A percentile compares a stretch with the other conserved stretches of the same genome.
phyloP scores from a whole-genome alignment of 2,888 invertebrate genomes.

The Rhorus exstirpatorius region DNA sequence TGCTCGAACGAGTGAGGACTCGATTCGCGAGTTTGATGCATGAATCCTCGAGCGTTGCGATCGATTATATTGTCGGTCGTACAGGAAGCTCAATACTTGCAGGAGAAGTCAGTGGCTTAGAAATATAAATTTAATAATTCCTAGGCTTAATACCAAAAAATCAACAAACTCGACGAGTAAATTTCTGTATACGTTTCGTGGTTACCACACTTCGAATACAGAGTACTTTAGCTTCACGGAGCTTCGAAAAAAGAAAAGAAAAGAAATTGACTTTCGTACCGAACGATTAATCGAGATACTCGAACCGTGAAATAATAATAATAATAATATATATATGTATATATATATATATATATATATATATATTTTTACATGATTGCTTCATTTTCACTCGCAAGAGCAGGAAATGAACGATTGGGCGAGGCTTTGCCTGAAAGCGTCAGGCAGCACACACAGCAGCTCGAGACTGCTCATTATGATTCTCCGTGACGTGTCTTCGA shows the following conservation, averaged over 20 bases:
- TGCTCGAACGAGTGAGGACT: background rate
- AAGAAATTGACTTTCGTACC: slow-evolving; percentile 41
- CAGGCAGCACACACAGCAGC: background rate
- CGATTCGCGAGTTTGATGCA: background rate
- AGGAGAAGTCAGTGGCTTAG: too few relatives aligned
- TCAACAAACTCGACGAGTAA: too few relatives aligned
- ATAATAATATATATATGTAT: too few relatives aligned
- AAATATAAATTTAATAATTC: too few relatives aligned
- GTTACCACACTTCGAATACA: too few relatives aligned
- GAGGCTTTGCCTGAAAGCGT: slow-evolving; percentile 16
- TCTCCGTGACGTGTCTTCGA: slow-evolving; percentile 66
- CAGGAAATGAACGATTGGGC: slow-evolving; percentile 59
- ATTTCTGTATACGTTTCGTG: too few relatives aligned
- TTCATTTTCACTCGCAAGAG: slow-evolving; percentile 43
- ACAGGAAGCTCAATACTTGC: too few relatives aligned
- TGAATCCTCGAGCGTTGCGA: background rate
- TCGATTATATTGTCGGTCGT: too few relatives aligned
- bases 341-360: too few relatives aligned
- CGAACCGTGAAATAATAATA: slow-evolving; percentile 49
- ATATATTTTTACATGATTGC: slow-evolving; percentile 30
- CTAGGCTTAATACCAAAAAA: too few relatives aligned
- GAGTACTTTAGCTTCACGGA: too few relatives aligned
- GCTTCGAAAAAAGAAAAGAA: slow-evolving; percentile 19
- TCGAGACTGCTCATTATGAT: slow-evolving; percentile 56
- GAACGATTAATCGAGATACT: slow-evolving; percentile 25